These are phyloP conservation scores for Melanerpes formicivorus DNA, from an alignment of 2,113 vertebrate species.

Conservation along the genomic window DNA sequence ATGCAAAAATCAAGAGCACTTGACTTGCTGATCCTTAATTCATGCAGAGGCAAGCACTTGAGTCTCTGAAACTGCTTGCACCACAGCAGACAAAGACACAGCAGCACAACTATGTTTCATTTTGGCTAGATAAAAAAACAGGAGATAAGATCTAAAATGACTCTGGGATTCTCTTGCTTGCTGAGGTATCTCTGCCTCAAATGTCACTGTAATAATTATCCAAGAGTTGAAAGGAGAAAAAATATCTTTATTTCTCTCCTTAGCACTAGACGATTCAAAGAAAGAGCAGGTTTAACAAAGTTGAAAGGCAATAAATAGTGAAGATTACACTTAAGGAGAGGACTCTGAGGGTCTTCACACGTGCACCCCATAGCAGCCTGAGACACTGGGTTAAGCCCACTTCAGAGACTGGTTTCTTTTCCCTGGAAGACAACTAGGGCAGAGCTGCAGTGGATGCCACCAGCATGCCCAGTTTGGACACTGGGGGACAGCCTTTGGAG, in stretches of 20 bases:
- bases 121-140: neutral
- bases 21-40: neutral
- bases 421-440: neutral
- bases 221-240: neutral
- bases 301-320: neutral
- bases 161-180: neutral
- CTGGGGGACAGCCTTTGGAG: neutral
- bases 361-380: rapidly evolving
- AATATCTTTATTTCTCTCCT: neutral
- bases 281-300: neutral
- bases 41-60: neutral
- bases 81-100: rapidly evolving
- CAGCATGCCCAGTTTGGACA: neutral
- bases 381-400: neutral
- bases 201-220: neutral
- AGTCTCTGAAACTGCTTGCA: neutral
- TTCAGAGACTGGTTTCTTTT: neutral
- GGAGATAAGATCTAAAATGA: neutral
- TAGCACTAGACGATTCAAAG: neutral
- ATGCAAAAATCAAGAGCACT: neutral
- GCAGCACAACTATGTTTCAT: neutral
- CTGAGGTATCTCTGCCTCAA: neutral
- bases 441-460: neutral
- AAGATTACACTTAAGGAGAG: neutral
- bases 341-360: neutral